These are phyloP conservation scores for Lepilemur septentrionalis DNA, from an alignment of 2,797 vertebrate genomes.

Conservation along the genomic window DNA sequence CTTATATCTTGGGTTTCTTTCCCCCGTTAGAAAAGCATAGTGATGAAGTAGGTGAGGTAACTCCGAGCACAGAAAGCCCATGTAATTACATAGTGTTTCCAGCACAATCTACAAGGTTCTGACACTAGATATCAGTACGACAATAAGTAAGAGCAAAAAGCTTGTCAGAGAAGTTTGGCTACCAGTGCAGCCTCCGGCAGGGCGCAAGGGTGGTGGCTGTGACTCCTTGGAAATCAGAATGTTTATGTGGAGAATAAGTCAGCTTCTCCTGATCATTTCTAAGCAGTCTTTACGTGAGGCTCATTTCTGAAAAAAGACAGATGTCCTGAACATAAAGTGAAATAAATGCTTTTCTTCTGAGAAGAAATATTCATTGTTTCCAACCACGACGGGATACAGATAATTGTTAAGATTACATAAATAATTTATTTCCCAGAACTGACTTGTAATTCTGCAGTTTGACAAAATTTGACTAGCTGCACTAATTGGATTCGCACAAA, in stretches of 20 bases:
- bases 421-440: slow-evolving; percentile 14
- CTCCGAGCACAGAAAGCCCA: slow-evolving; percentile 46
- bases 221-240: not conserved
- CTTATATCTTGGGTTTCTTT: slow-evolving; percentile 66
- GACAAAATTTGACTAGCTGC: slow-evolving; percentile 24
- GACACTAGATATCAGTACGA: slow-evolving; percentile 19
- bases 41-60: slow-evolving; percentile 66
- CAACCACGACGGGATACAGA: not conserved
- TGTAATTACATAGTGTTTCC: slow-evolving; percentile 63
- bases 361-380: slow-evolving; percentile 9
- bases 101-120: slow-evolving; percentile 40
- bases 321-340: not conserved
- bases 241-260: not conserved
- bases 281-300: not conserved
- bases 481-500: slow-evolving; percentile 25
- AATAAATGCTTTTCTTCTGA: slow-evolving; percentile 47
- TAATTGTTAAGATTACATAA: not conserved
- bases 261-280: not conserved
- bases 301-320: slow-evolving; percentile 1
- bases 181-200: not conserved
- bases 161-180: slow-evolving; percentile 5
- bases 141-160: slow-evolving; percentile 12
- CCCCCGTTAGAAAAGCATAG: slow-evolving; percentile 26
- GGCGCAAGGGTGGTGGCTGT: not conserved
- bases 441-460: not conserved